Conservation (phyloP, 2,113 vertebrate genomes). For the Alexandromys fortis region DNA sequence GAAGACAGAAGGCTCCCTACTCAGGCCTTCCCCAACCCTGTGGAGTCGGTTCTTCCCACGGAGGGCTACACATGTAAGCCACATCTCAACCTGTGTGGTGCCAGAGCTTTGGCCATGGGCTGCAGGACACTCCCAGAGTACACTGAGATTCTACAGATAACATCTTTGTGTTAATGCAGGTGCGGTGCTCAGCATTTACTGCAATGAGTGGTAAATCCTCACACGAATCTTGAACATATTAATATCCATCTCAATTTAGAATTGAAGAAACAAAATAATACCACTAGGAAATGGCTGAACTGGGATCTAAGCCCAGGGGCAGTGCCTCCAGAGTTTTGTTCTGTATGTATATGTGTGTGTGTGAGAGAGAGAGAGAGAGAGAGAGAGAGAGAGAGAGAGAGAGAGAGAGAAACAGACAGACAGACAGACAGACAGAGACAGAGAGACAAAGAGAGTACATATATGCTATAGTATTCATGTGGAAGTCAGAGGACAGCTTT, state of each 20-base stretch:
- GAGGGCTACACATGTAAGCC: not conserved
- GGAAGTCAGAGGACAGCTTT: not conserved
- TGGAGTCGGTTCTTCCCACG: not conserved
- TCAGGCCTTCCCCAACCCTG: not conserved
- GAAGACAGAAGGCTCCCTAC: not conserved
- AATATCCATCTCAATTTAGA: conserved; percentile 1
- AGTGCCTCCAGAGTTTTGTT: not conserved
- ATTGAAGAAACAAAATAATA: conserved; percentile 15
- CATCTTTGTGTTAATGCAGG: not conserved
- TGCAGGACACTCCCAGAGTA: not conserved
- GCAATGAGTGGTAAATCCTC: not conserved
- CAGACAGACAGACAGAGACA: too few relatives aligned
- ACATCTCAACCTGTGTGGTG: not conserved
- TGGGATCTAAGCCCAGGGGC: not conserved
- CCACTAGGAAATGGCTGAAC: not conserved
- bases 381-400: not conserved
- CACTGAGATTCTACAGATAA: not conserved
- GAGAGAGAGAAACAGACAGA: too few relatives aligned
- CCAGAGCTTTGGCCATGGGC: not conserved
- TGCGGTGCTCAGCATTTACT: not conserved
- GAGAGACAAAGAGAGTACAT: not conserved
- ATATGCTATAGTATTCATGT: not conserved
- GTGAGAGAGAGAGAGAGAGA: not conserved
- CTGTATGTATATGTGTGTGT: not conserved
- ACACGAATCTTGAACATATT: not conserved